phyloP scores from a whole-genome alignment of 2,113 vertebrate genomes.

The Anser cygnoides region DNA sequence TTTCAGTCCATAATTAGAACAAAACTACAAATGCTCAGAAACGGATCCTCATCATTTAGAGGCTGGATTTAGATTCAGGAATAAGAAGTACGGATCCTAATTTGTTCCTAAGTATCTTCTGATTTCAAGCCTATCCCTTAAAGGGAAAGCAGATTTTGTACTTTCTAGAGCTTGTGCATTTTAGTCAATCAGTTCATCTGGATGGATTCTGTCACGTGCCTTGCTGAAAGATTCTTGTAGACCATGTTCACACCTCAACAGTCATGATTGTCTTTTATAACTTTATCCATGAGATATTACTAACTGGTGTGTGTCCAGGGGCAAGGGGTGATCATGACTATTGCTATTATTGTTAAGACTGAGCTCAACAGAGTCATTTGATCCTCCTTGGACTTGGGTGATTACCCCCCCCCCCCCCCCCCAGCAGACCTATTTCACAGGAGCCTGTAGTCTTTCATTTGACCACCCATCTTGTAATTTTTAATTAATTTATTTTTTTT shows the following conservation, averaged over 20 bases:
- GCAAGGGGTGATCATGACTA: neutral
- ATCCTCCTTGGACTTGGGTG: neutral
- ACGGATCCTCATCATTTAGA: neutral
- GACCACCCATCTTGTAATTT: neutral
- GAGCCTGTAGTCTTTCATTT: neutral
- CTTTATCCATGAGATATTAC: neutral
- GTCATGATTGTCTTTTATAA: neutral
- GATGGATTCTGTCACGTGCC: neutral
- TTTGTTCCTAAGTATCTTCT: neutral
- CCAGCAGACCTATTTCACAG: neutral
- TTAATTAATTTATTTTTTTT: neutral
- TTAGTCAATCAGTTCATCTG: neutral
- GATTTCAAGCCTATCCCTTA: neutral
- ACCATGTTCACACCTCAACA: neutral
- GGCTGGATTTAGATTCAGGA: neutral
- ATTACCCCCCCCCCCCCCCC: neutral
- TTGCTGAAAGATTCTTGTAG: neutral
- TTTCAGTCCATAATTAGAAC: neutral
- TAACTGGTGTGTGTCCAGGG: neutral
- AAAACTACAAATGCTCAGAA: neutral
- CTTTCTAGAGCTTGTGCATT: neutral
- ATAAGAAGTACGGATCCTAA: neutral
- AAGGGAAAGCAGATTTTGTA: neutral
- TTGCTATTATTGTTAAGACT: neutral
- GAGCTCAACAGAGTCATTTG: neutral